Percentiles rank a stretch among this genome's conserved stretches.
Evolutionary conservation across 2,797 vertebrate species (phyloP).

Genomic region (Microtus agrestis): DNA sequence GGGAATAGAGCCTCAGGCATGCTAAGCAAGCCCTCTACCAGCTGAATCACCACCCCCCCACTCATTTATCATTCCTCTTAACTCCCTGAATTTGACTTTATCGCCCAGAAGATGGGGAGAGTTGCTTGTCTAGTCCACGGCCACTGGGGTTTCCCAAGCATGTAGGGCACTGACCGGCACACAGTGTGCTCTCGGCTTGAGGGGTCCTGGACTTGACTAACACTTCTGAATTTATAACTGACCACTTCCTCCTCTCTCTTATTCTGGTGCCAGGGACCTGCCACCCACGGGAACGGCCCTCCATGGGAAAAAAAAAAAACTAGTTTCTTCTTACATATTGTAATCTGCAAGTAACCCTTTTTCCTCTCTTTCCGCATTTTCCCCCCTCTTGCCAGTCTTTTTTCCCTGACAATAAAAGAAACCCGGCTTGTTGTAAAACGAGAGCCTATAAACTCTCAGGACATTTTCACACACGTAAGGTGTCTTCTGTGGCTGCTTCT

Average conservation of each 20-base stretch:
- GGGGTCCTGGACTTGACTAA: background rate
- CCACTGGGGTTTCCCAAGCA: background rate
- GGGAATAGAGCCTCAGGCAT: background rate
- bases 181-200: background rate
- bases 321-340: background rate
- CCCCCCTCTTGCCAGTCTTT: background rate
- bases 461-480: background rate
- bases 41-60: background rate
- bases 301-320: background rate
- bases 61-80: background rate
- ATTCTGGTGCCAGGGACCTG: background rate
- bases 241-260: background rate
- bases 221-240: background rate
- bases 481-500: background rate
- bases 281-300: background rate
- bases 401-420: constrained; percentile 29
- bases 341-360: background rate
- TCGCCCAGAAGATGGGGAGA: background rate
- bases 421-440: background rate
- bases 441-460: background rate
- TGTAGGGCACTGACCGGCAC: background rate
- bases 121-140: background rate
- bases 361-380: background rate
- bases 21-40: background rate
- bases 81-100: background rate